Evolutionary conservation across 1,140 invertebrate species (phyloP).

Genomic region (Choristoneura fumiferana): DNA sequence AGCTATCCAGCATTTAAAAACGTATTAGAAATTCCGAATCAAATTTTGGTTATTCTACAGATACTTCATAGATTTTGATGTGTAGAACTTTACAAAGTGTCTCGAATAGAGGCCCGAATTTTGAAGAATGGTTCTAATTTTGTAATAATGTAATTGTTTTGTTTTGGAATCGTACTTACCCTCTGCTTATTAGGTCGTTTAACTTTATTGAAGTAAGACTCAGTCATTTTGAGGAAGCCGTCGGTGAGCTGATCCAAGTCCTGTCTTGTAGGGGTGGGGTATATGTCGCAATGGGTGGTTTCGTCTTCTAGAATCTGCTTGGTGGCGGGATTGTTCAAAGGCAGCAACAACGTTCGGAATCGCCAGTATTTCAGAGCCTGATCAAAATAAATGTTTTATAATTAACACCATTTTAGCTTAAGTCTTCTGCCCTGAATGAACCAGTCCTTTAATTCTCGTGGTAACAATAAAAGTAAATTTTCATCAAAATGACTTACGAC

Average conservation of each 20-base stretch:
- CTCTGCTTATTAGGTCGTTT: conserved; percentile 84
- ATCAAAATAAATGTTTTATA: conserved; percentile 30
- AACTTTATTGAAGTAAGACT: conserved; percentile 94
- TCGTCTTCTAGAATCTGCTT: conserved; percentile 85
- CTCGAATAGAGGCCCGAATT: no score
- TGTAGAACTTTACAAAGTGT: no score
- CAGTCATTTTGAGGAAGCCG: conserved; percentile 92
- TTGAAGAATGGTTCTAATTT: no score
- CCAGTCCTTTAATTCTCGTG: no score
- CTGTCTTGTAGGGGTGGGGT: conserved; percentile 84
- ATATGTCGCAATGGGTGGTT: conserved; percentile 89
- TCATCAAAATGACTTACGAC: no score
- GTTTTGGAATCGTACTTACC: conserved; percentile 68
- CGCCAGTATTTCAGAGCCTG: conserved; percentile 96
- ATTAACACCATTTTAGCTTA: not conserved
- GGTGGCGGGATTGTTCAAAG: conserved; percentile 84
- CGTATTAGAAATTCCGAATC: no score
- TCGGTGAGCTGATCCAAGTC: conserved; percentile 81
- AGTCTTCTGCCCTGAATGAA: no score
- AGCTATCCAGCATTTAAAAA: no score
- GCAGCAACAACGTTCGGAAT: conserved; percentile 92
- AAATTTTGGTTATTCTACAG: no score
- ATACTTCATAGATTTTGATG: no score
- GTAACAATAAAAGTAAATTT: no score
- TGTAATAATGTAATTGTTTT: no score